Percentiles rank a stretch among this genome's conserved stretches.
These are phyloP conservation scores for Erannis defoliaria DNA, from an alignment of 2,888 invertebrate species.

Conservation along the genomic window DNA sequence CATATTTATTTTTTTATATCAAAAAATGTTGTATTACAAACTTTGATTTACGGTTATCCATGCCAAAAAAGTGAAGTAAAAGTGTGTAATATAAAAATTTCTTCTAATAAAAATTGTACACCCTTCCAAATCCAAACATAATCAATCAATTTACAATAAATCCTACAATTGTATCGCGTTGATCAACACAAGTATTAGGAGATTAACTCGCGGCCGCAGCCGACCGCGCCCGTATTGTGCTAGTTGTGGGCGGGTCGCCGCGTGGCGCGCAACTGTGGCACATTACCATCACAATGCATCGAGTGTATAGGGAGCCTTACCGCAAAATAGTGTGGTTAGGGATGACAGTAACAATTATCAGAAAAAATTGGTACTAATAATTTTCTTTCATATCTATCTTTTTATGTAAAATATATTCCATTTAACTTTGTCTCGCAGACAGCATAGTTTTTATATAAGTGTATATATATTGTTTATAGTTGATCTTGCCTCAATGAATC, in stretches of 20 bases:
- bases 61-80: not conserved
- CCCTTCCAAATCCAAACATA: conserved; percentile 25
- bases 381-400: too few relatives aligned
- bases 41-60: too few relatives aligned
- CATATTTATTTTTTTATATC: too few relatives aligned
- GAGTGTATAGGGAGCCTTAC: conserved; percentile 26
- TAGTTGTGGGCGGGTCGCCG: conserved; percentile 26
- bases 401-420: too few relatives aligned
- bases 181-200: conserved; percentile 33
- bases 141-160: conserved; percentile 34
- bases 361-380: too few relatives aligned
- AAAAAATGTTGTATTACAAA: too few relatives aligned
- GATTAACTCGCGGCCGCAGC: conserved; percentile 24
- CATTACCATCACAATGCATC: conserved; percentile 52
- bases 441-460: too few relatives aligned
- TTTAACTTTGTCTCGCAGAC: too few relatives aligned
- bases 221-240: conserved; percentile 19
- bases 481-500: too few relatives aligned
- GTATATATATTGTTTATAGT: too few relatives aligned
- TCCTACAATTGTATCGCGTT: conserved; percentile 17
- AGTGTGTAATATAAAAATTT: not conserved
- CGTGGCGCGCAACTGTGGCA: conserved; percentile 35
- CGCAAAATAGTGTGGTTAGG: conserved; percentile 17
- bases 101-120: not conserved
- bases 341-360: too few relatives aligned